Percentiles rank a stretch among this genome's conserved stretches.
phyloP scores from a whole-genome alignment of 64 coral and sea anemone species.

The Orbicella faveolata region DNA sequence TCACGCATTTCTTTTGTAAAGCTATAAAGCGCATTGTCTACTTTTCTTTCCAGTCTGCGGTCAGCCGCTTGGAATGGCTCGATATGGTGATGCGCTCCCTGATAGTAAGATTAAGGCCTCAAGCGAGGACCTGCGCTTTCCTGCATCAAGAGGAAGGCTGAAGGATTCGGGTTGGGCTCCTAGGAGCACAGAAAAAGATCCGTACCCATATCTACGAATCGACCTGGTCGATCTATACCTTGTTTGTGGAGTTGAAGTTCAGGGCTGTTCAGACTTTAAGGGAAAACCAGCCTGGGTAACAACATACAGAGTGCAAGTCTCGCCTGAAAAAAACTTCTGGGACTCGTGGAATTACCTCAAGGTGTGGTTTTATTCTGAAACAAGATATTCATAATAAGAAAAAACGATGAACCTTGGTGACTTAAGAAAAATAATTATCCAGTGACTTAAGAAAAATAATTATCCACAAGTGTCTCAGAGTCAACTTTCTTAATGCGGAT shows the following conservation, averaged over 20 bases:
- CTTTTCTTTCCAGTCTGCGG: not conserved
- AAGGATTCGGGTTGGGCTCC: not conserved
- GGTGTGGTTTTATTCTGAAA: not conserved
- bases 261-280: not conserved
- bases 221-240: not conserved
- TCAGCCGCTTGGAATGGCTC: not conserved
- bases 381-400: not conserved
- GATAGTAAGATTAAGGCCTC: not conserved
- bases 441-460: too few relatives aligned
- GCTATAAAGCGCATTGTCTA: too few relatives aligned
- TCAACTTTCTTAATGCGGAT: too few relatives aligned
- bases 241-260: slow-evolving; percentile 18
- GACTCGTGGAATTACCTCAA: slow-evolving; percentile 21
- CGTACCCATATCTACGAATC: slow-evolving; percentile 4
- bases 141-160: not conserved
- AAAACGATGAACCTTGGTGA: not conserved
- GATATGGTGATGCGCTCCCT: not conserved
- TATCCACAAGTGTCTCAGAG: too few relatives aligned
- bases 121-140: not conserved
- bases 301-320: slow-evolving; percentile 5
- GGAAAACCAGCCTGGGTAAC: not conserved
- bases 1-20: too few relatives aligned
- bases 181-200: not conserved
- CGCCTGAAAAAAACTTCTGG: slow-evolving; percentile 8
- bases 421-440: too few relatives aligned